Conservation (phyloP, 2,113 vertebrate species). For the Oncorhynchus masou region DNA sequence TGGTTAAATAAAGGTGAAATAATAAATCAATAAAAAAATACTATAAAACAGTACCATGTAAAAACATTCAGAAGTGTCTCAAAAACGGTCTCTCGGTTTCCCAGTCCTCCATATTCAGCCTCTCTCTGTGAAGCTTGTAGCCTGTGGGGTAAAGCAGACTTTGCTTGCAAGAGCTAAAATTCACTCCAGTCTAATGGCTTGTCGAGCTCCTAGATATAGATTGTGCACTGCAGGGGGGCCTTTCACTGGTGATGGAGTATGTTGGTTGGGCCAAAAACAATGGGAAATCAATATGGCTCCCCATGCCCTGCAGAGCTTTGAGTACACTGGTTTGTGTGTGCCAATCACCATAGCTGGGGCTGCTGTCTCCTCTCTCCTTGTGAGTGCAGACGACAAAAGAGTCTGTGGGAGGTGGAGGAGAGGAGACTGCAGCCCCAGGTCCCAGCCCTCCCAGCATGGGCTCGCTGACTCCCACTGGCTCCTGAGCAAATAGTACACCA, state of each 20-base stretch:
- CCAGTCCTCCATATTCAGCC: conserved; percentile 13
- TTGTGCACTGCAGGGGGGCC: conserved; percentile 64
- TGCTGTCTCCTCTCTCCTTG: conserved; percentile 37
- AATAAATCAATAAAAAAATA: too few relatives aligned
- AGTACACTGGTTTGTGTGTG: conserved; percentile 67
- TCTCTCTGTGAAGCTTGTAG: conserved; percentile 16
- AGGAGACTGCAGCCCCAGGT: conserved; percentile 46
- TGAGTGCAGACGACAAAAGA: conserved; percentile 49
- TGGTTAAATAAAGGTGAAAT: too few relatives aligned
- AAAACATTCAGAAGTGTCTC: conserved; percentile 1
- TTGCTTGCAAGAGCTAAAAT: conserved; percentile 41
- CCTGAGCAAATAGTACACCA: background rate
- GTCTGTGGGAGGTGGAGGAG: conserved; percentile 49
- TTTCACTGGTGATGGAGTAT: conserved; percentile 68
- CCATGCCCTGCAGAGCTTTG: conserved; percentile 57
- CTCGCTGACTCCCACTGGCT: background rate
- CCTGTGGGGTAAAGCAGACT: conserved; percentile 29
- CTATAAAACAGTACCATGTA: too few relatives aligned
- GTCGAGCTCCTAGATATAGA: conserved; percentile 62
- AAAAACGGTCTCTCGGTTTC: conserved; percentile 13
- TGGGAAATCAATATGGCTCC: conserved; percentile 67
- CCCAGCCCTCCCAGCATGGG: conserved; percentile 40
- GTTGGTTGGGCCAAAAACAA: conserved; percentile 66
- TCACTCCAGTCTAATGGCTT: conserved; percentile 61
- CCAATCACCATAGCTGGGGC: conserved; percentile 51